Evolutionary conservation across 1,140 invertebrate species (phyloP).

Genomic region (Rhizoglyphus robini): DNA sequence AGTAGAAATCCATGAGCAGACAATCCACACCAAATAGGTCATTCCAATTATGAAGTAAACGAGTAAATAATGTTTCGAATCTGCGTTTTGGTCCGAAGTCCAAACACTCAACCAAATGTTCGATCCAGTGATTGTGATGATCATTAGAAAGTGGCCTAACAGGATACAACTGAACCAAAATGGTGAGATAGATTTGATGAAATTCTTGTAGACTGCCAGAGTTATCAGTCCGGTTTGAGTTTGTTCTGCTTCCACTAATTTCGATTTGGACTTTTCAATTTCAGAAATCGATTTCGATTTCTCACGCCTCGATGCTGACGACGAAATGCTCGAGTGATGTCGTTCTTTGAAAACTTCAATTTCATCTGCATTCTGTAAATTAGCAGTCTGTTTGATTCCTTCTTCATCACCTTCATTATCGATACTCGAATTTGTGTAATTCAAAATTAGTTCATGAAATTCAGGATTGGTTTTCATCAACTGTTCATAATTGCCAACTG

Average conservation of each 20-base stretch:
- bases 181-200: slow-evolving; percentile 13
- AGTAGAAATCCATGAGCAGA: no score
- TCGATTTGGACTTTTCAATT: no score
- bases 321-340: no score
- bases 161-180: slow-evolving; percentile 13
- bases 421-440: slow-evolving; percentile 45
- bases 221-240: slow-evolving; percentile 17
- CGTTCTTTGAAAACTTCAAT: no score
- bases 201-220: slow-evolving; percentile 14
- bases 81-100: slow-evolving; percentile 17
- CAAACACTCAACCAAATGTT: slow-evolving; percentile 27
- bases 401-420: background rate
- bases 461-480: slow-evolving; percentile 26
- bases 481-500: slow-evolving; percentile 33
- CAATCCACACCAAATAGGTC: slow-evolving; percentile 14
- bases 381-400: background rate
- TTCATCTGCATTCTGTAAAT: no score
- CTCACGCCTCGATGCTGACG: background rate
- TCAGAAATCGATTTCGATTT: background rate
- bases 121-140: slow-evolving; percentile 13
- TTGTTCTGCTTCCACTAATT: slow-evolving; percentile 39
- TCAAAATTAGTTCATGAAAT: slow-evolving; percentile 48
- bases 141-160: slow-evolving; percentile 21
- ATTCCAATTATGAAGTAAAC: background rate
- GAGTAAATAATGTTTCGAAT: no score